These are phyloP conservation scores for Pachypanchax playfairii DNA, from an alignment of 2,113 vertebrate species.

Conservation along the genomic window DNA sequence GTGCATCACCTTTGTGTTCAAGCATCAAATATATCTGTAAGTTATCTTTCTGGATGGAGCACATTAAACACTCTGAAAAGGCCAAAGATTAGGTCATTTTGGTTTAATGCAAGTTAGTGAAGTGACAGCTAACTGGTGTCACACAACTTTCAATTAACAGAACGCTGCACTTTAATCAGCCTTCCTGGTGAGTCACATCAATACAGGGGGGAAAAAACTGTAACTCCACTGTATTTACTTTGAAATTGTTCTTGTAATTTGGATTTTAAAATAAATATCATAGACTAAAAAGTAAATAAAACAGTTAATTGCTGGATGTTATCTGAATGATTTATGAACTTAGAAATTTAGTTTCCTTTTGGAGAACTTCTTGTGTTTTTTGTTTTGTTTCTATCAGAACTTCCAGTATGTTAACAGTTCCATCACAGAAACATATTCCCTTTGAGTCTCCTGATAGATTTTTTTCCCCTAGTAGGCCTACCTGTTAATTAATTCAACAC, in stretches of 20 bases:
- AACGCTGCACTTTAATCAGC: not conserved
- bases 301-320: too few relatives aligned
- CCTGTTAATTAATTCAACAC: too few relatives aligned
- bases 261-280: too few relatives aligned
- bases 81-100: conserved; percentile 33
- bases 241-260: too few relatives aligned
- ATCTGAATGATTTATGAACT: too few relatives aligned
- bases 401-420: not conserved
- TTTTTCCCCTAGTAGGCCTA: too few relatives aligned
- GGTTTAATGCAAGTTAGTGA: conserved; percentile 18
- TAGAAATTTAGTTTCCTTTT: too few relatives aligned
- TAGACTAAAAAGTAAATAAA: too few relatives aligned
- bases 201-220: not conserved
- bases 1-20: conserved; percentile 37
- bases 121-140: conserved; percentile 28
- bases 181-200: not conserved
- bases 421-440: not conserved
- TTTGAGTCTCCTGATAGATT: not conserved
- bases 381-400: too few relatives aligned
- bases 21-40: conserved; percentile 27
- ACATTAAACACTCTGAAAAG: conserved; percentile 47
- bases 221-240: too few relatives aligned
- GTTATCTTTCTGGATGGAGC: conserved; percentile 21
- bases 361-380: too few relatives aligned
- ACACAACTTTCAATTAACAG: conserved; percentile 22